Conservation (phyloP, 2,888 invertebrate genomes). For the Sipha maydis region DNA sequence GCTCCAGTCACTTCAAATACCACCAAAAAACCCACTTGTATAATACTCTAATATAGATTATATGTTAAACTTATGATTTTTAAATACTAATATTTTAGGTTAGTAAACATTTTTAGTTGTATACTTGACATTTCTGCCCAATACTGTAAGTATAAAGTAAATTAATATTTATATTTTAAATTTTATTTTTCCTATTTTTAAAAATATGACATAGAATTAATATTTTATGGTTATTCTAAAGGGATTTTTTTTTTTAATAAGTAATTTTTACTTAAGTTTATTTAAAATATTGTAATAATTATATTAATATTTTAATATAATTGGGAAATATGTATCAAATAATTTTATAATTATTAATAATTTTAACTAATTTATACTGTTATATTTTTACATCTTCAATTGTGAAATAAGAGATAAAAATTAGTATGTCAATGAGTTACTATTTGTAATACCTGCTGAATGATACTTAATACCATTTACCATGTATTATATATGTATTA, state of each 20-base stretch:
- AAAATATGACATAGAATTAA: constrained; percentile 8
- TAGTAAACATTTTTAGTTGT: not conserved
- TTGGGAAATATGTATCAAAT: not conserved
- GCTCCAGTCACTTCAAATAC: constrained; percentile 59
- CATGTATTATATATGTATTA: too few relatives aligned
- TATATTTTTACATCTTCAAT: not conserved
- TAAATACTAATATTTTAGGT: constrained; percentile 8
- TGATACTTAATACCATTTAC: not conserved
- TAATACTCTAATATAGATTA: not conserved
- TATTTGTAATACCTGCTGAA: not conserved
- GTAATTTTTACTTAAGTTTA: not conserved
- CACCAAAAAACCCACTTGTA: constrained; percentile 53
- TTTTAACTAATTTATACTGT: not conserved
- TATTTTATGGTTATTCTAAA: constrained; percentile 4
- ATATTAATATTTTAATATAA: constrained; percentile 4
- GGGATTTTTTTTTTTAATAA: not conserved
- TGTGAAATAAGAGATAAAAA: not conserved
- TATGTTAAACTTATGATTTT: not conserved
- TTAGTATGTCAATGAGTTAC: not conserved
- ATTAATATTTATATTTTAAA: not conserved
- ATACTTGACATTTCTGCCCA: not conserved
- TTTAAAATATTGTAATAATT: constrained; percentile 14
- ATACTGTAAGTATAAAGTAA: constrained; percentile 12
- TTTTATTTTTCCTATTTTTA: constrained; percentile 19
- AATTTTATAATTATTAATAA: not conserved